phyloP scores from a whole-genome alignment of 2,888 invertebrate genomes.

The Euplagia quadripunctaria region DNA sequence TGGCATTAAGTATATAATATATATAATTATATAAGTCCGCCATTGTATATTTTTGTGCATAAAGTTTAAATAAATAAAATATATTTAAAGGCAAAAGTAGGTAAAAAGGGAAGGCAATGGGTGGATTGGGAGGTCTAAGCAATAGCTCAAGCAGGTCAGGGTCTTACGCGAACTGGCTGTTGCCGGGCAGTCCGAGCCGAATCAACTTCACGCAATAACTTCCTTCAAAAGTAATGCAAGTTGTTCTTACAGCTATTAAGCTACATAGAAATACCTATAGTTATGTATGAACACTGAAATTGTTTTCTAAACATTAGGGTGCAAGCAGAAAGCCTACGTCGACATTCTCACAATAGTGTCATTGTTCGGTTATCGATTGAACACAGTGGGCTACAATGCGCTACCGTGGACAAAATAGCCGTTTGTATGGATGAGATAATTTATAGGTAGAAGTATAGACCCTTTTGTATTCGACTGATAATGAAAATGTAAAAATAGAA shows the following conservation, averaged over 20 bases:
- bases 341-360: conserved; percentile 51
- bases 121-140: background rate
- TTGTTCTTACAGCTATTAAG: background rate
- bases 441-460: conserved; percentile 23
- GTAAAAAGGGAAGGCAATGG: background rate
- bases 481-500: conserved; percentile 11
- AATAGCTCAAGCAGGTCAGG: too few relatives aligned
- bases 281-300: background rate
- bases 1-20: too few relatives aligned
- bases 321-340: conserved; percentile 32
- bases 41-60: too few relatives aligned
- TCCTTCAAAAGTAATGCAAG: background rate
- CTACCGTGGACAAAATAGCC: conserved; percentile 47
- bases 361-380: conserved; percentile 58
- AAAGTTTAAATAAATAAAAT: too few relatives aligned
- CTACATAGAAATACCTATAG: background rate
- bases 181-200: background rate
- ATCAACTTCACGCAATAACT: background rate
- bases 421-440: conserved; percentile 38
- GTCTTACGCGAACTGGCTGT: too few relatives aligned
- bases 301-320: conserved; percentile 18
- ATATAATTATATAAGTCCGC: too few relatives aligned
- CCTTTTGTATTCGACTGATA: conserved; percentile 9
- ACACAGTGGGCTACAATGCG: conserved; percentile 54
- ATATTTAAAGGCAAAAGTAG: too few relatives aligned